Evolutionary conservation across 1,140 invertebrate species (phyloP), one percentile per base, ranked within the genome.

Genomic region (Hermetia illucens): DNA sequence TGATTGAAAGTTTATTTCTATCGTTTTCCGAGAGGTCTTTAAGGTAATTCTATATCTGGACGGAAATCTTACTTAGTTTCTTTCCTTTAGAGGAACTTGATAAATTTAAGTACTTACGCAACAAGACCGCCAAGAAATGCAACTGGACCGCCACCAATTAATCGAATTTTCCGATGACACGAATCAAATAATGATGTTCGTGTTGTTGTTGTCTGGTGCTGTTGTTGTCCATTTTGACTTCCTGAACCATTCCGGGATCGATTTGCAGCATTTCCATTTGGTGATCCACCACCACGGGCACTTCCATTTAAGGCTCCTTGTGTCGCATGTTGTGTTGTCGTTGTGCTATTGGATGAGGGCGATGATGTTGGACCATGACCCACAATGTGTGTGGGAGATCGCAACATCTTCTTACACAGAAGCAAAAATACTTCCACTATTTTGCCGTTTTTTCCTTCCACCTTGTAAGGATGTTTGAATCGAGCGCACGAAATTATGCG

Each of bases 91-190:
- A 9, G 13, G 8, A 13, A 27, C 24, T 27, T 27, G 24, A 27
- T 27, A 27, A 27, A 27, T 8, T 8, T 27, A 27, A 27, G 34
- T 44, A 77, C 74, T 77, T 68, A 78, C 75, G 74, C 72, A 50
- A 78, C 74, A 49, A 78, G 65, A 44, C 74, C 74, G 49, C 75
- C 74, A 44, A 78, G 64, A 55, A 73, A 73, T 45, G 71, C 70
- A 45, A 72, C 70, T 19, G 71, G 69, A 34, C 67, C 70, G 33
- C 70, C 71, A 44, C 70, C 68, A 44, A 74, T 70, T 46, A 76
- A 65, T 40, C 75, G 66, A 45, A 78, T 77, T 63, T 77, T 77
- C 55, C 73, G 68, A 61, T 78, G 75, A 58, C 74, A 77, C 50
- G 74, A 73, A 60, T 76, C 74, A 53, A 77, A 72, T 20, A 78